Base-by-base conservation (phyloP, 2,888 invertebrate genomes). In the Lycophotia porphyrea region DNA sequence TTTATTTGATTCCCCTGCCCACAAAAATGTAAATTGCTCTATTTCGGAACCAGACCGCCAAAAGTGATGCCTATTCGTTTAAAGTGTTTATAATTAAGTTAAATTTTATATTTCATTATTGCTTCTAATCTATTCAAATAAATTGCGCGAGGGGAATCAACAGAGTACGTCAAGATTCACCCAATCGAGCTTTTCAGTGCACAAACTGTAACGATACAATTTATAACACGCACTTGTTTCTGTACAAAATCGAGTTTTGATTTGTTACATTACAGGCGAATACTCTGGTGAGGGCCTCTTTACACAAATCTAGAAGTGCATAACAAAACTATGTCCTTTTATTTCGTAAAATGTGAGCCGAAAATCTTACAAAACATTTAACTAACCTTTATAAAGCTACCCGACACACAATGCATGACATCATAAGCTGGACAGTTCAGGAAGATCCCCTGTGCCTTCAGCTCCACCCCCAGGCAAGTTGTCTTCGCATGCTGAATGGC, bases 381-480 rank as follows among this genome's bases (percentile, higher is more conserved):
- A 60, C 60, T 1, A 60, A 95, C 95, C 92, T 86, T 93, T 42
- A 94, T 86, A 65, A 95, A 94, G 34, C 87, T 90, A 0, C 88
- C 81, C 2, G 92, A 72, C 0, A 88, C 75, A 80, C 95, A 95
- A 44, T 91, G 89, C 71, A 92, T 82, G 49, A 93, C 82, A 63
- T 95, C 95, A 80, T 91, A 95, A 0, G 93, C 91, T 0, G 95
- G 94, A 49, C 95, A 95, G 83, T 93, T 89, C 4, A 92, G 65
- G n/a, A 83, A 74, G 3, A 87, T 65, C 0, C 95, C 94, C 68
- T 94, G 95, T 0, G 94, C 69, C 0, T 88, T 91, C 64, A 95
- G 67, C 0, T 90, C 90, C 0, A 65, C 36, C 18, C 85, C 86
- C 31, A 95, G 66, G 61, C 95, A 95, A 1, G 68, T 73, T 0